These are phyloP conservation scores for Anoura caudifer DNA, from an alignment of 2,113 vertebrate species.

Conservation along the genomic window DNA sequence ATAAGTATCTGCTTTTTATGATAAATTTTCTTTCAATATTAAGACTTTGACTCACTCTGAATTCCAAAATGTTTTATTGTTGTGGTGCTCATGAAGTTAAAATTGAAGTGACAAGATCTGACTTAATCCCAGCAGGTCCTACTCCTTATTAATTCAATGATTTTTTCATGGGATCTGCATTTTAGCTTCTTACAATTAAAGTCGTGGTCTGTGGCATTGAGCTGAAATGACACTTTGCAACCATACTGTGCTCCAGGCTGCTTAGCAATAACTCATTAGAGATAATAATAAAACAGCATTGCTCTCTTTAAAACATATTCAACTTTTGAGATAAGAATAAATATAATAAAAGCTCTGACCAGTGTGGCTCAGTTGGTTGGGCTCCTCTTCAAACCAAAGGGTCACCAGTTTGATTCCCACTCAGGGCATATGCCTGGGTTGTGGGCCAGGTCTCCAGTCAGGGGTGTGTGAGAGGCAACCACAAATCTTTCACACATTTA, in stretches of 20 bases:
- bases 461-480: too few species aligned
- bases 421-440: too few species aligned
- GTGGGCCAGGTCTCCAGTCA: too few species aligned
- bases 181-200: neutral
- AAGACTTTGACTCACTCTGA: neutral
- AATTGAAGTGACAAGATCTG: neutral
- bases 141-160: neutral
- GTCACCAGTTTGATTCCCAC: too few species aligned
- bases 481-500: too few species aligned
- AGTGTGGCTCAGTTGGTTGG: too few species aligned
- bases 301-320: neutral
- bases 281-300: neutral
- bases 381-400: too few species aligned
- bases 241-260: neutral
- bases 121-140: neutral
- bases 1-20: neutral
- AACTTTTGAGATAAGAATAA: neutral
- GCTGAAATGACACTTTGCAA: neutral
- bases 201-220: neutral
- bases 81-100: neutral
- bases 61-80: neutral
- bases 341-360: neutral
- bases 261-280: slow-evolving; percentile 13
- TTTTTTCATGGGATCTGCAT: neutral
- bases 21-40: neutral